Evolutionary conservation across 2,113 vertebrate species (phyloP).

Genomic region (Eleginops maclovinus): DNA sequence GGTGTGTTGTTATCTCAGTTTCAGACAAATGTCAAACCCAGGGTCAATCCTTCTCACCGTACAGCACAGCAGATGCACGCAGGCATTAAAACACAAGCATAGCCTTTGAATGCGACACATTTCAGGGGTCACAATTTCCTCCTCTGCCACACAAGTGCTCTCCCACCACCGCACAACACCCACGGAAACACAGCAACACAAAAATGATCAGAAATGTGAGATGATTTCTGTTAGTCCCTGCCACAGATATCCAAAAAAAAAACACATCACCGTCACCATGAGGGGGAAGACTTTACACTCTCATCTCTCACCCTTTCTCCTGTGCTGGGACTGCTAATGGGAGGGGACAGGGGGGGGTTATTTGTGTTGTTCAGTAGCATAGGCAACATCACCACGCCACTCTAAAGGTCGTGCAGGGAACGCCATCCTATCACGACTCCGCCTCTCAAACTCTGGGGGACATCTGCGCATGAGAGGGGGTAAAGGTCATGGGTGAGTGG

Average conservation of each 20-base stretch:
- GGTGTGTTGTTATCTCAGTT: slow-evolving; percentile 8
- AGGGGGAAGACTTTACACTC: slow-evolving; percentile 45
- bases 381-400: slow-evolving; percentile 75
- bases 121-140: slow-evolving; percentile 69
- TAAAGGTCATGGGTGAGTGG: slow-evolving; percentile 68
- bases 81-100: slow-evolving; percentile 27
- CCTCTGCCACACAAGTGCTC: slow-evolving; percentile 63
- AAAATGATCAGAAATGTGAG: slow-evolving; percentile 16
- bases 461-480: slow-evolving; percentile 76
- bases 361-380: slow-evolving; percentile 73
- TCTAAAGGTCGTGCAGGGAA: slow-evolving; percentile 74
- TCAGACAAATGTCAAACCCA: slow-evolving; percentile 27
- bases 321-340: slow-evolving; percentile 64
- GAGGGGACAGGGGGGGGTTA: slow-evolving; percentile 30
- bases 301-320: slow-evolving; percentile 78
- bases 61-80: slow-evolving; percentile 48
- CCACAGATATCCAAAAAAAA: slow-evolving; percentile 12
- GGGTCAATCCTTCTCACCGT: slow-evolving; percentile 72
- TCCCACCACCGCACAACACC: slow-evolving; percentile 58
- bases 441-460: slow-evolving; percentile 73
- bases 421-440: slow-evolving; percentile 70
- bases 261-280: slow-evolving; percentile 65
- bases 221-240: slow-evolving; percentile 51
- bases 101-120: slow-evolving; percentile 55
- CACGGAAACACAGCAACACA: slow-evolving; percentile 8